Evolutionary conservation across 2,113 vertebrate genomes (phyloP).

Genomic region (Eonycteris spelaea): DNA sequence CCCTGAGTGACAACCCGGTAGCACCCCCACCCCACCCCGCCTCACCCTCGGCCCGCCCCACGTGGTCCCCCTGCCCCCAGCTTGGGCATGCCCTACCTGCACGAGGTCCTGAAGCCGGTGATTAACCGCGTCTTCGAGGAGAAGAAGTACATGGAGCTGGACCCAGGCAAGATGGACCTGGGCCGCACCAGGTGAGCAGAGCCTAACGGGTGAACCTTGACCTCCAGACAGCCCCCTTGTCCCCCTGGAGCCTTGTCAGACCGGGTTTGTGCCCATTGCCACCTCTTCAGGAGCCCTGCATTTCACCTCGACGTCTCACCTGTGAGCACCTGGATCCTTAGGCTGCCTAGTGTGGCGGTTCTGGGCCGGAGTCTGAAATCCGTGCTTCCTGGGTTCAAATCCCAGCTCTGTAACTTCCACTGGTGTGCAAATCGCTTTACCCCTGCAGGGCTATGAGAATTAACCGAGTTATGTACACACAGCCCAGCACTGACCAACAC

Average conservation of each 20-base stretch:
- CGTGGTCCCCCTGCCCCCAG: conserved; percentile 67
- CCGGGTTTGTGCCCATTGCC: not conserved
- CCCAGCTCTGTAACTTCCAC: not conserved
- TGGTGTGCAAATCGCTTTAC: not conserved
- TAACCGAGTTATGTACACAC: too few relatives aligned
- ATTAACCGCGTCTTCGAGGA: conserved; percentile 92
- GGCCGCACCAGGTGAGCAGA: conserved; percentile 84
- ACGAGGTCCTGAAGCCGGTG: conserved; percentile 88
- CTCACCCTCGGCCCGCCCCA: not conserved
- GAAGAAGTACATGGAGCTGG: conserved; percentile 93
- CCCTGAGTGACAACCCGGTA: too few relatives aligned
- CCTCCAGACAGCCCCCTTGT: rapidly evolving
- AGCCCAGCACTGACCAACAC: not conserved
- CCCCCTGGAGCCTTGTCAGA: not conserved
- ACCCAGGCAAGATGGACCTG: conserved; percentile 92
- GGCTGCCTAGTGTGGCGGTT: rapidly evolving
- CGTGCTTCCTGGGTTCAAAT: not conserved
- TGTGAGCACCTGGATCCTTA: rapidly evolving
- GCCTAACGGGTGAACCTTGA: not conserved
- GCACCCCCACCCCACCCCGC: not conserved
- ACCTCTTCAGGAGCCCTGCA: rapidly evolving
- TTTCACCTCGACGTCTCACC: not conserved
- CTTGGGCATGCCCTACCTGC: conserved; percentile 94
- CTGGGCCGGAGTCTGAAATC: not conserved
- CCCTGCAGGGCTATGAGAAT: not conserved